Percentiles rank a stretch among this genome's conserved stretches.
Evolutionary conservation across 2,113 vertebrate species (phyloP).

Genomic region (Rattus norvegicus): GRCr8 NC_086026.1:84559001-84559500

Average conservation of each 20-base stretch:
- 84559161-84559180: neutral
- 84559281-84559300: neutral
- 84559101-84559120: neutral
- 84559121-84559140: conserved; percentile 20
- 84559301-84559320: neutral
- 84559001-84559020: neutral
- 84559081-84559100: neutral
- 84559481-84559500: neutral
- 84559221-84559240: neutral
- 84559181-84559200: neutral
- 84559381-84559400: neutral
- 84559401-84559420: neutral
- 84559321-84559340: neutral
- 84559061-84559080: conserved; percentile 8
- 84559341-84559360: neutral
- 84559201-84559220: neutral
- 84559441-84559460: neutral
- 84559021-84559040: neutral
- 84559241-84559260: neutral
- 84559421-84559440: neutral
- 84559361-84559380: neutral
- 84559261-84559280: neutral
- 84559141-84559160: neutral
- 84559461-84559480: neutral
- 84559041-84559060: conserved; percentile 13